These are phyloP conservation scores for Sphinx pinastri DNA, from an alignment of 2,888 invertebrate species.

Conservation along the genomic window DNA sequence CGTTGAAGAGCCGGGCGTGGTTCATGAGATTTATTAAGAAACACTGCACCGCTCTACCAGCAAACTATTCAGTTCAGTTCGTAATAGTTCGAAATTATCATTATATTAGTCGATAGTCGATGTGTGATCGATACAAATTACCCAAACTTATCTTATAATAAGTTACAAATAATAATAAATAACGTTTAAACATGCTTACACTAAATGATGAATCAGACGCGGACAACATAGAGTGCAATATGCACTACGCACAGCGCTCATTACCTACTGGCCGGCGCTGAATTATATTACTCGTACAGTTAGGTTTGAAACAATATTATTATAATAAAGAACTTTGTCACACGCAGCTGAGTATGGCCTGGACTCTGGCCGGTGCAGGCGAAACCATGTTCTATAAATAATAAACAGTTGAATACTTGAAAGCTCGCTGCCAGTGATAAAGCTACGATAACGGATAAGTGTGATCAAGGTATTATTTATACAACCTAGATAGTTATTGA, in stretches of 20 bases:
- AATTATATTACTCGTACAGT: too few species aligned
- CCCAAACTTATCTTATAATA: slow-evolving; percentile 20
- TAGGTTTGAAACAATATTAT: too few species aligned
- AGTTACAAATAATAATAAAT: slow-evolving; percentile 21
- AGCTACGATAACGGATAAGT: too few species aligned
- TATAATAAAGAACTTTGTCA: too few species aligned
- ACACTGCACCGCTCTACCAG: not conserved
- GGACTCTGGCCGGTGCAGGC: too few species aligned
- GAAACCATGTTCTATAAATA: too few species aligned
- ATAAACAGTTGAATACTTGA: too few species aligned
- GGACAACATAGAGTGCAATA: not conserved
- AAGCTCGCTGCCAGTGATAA: too few species aligned
- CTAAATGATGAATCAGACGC: slow-evolving; percentile 26
- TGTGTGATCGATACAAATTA: not conserved
- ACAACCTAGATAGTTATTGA: too few species aligned
- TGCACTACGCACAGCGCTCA: too few species aligned
- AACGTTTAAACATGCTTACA: slow-evolving; percentile 31
- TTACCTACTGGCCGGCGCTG: not conserved
- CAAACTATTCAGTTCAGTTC: not conserved
- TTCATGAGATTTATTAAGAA: not conserved
- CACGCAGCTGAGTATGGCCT: too few species aligned
- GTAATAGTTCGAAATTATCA: slow-evolving; percentile 4
- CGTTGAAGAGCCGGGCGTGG: not conserved
- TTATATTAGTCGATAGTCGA: not conserved
- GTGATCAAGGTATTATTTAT: too few species aligned